These are phyloP conservation scores for Oreochromis aureus DNA, from an alignment of 2,113 vertebrate genomes.

Conservation along the genomic window DNA sequence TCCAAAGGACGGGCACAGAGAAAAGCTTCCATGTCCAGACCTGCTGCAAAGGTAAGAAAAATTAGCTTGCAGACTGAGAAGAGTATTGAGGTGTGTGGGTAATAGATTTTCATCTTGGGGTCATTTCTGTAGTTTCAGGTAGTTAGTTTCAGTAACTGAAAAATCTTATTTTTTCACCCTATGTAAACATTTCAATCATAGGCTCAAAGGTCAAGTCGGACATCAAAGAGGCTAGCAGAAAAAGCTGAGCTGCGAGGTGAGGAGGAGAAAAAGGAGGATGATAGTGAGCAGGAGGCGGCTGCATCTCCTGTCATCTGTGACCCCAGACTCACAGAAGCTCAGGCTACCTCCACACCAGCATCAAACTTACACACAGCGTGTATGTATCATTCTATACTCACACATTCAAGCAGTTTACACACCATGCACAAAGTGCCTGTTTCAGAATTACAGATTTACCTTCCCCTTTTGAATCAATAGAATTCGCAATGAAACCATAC, in stretches of 20 bases:
- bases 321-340: conserved; percentile 88
- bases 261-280: conserved; percentile 41
- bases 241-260: conserved; percentile 65
- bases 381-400: conserved; percentile 88
- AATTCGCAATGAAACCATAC: conserved; percentile 1
- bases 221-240: conserved; percentile 68
- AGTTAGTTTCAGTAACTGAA: background rate
- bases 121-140: background rate
- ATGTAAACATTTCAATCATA: conserved; percentile 20
- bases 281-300: conserved; percentile 42
- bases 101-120: background rate
- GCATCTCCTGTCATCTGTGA: conserved; percentile 77
- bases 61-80: background rate
- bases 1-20: conserved; percentile 62
- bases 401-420: conserved; percentile 33
- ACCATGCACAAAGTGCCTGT: conserved; percentile 5
- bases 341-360: conserved; percentile 79
- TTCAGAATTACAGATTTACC: background rate
- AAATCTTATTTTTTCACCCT: background rate
- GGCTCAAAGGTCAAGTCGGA: conserved; percentile 44
- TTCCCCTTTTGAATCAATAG: background rate
- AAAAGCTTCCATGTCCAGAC: conserved; percentile 65
- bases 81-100: background rate
- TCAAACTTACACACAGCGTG: conserved; percentile 85
- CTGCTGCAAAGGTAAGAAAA: conserved; percentile 73